These are phyloP conservation scores for Ptyas mucosa DNA, from an alignment of 2,113 vertebrate genomes.

Conservation along the genomic window DNA sequence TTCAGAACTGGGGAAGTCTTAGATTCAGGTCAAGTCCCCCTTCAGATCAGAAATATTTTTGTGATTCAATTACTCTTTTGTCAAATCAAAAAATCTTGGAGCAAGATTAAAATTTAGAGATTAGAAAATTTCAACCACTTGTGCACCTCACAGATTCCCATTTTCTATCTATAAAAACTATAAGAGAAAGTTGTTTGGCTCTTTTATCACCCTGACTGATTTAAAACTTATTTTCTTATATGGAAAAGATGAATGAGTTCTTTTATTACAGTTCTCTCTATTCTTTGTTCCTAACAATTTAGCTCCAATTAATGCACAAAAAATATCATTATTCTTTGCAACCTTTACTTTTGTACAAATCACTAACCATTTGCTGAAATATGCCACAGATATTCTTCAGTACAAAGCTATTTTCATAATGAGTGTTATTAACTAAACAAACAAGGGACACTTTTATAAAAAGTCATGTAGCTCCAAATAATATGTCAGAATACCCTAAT, in stretches of 20 bases:
- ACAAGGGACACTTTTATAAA: neutral
- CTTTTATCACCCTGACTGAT: neutral
- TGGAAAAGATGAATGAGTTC: neutral
- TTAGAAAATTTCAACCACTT: neutral
- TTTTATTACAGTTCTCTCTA: neutral
- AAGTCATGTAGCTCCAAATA: neutral
- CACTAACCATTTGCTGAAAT: neutral
- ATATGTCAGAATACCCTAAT: neutral
- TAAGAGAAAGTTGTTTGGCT: neutral
- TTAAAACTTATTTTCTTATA: neutral
- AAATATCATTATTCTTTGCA: neutral
- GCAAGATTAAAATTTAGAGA: neutral
- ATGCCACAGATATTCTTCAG: neutral
- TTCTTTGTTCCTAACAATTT: neutral
- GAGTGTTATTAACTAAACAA: neutral
- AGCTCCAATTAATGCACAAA: neutral
- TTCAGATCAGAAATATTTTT: neutral
- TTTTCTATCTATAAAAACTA: neutral
- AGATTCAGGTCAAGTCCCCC: neutral
- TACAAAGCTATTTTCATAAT: neutral
- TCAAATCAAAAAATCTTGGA: neutral
- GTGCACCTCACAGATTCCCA: neutral
- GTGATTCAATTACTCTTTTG: neutral
- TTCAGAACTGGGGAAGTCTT: neutral
- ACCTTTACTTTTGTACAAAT: neutral